phyloP scores from a whole-genome alignment of 2,113 vertebrate genomes.

The Prionailurus viverrinus region DNA sequence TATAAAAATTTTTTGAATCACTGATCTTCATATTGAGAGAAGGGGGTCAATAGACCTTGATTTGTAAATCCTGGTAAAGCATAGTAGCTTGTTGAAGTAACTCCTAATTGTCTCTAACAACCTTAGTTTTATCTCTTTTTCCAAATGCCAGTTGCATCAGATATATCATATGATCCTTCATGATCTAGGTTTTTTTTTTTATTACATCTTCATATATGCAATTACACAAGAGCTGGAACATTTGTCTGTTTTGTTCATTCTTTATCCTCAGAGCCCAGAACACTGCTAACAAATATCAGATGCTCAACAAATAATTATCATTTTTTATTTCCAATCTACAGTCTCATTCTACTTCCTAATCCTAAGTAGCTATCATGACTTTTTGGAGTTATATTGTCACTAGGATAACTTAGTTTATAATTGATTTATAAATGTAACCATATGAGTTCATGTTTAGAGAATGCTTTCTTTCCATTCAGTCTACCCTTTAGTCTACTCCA shows the following conservation, averaged over 20 bases:
- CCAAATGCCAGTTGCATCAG: not conserved
- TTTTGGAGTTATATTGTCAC: not conserved
- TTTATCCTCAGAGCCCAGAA: not conserved
- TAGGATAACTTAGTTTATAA: constrained; percentile 5
- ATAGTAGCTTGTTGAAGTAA: not conserved
- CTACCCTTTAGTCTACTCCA: not conserved
- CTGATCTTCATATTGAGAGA: not conserved
- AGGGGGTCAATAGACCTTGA: not conserved
- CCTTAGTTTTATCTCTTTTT: not conserved
- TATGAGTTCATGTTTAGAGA: not conserved
- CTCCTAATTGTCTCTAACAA: not conserved
- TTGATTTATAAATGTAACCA: not conserved
- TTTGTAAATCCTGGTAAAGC: not conserved
- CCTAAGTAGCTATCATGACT: not conserved
- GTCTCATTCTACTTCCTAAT: not conserved
- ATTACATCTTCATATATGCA: not conserved
- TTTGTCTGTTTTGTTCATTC: constrained; percentile 38
- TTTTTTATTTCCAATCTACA: not conserved
- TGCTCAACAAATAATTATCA: not conserved
- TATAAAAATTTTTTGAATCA: not conserved
- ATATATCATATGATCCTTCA: not conserved
- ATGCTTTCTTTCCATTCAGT: constrained; percentile 1
- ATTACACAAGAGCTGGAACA: not conserved
- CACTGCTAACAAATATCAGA: constrained; percentile 49
- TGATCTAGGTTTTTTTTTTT: not conserved